Conservation (phyloP, 2,888 invertebrate genomes). For the Polyommatus iphigenia region DNA sequence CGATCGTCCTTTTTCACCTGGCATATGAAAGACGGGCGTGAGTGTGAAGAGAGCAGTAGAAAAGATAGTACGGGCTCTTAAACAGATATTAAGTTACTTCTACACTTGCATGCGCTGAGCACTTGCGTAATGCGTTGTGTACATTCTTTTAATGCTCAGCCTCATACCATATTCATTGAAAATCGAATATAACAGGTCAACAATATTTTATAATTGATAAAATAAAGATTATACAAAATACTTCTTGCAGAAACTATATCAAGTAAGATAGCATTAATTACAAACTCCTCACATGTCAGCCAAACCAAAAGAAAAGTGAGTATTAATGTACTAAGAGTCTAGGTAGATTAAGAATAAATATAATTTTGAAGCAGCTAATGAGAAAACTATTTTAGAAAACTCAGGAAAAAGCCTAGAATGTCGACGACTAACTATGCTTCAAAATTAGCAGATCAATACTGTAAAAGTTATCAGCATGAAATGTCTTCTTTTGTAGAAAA, state of each 20-base stretch:
- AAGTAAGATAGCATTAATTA: slow-evolving; percentile 43
- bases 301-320: slow-evolving; percentile 66
- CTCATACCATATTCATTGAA: no score
- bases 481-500: slow-evolving; percentile 59
- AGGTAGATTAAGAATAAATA: background rate
- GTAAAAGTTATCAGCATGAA: slow-evolving; percentile 50
- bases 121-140: no score
- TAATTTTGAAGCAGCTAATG: background rate
- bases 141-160: no score
- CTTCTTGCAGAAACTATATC: background rate
- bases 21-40: no score
- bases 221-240: background rate
- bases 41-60: no score
- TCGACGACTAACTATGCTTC: slow-evolving; percentile 55
- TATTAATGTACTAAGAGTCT: background rate
- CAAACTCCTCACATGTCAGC: slow-evolving; percentile 62
- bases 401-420: slow-evolving; percentile 59
- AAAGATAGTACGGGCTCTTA: no score
- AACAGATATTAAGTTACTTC: no score
- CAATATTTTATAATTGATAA: no score
- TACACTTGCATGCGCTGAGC: no score
- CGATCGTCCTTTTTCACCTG: no score
- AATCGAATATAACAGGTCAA: no score
- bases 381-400: slow-evolving; percentile 45
- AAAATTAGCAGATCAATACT: slow-evolving; percentile 56